Percentiles rank a stretch among this genome's conserved stretches.
These are phyloP conservation scores for Kryptolebias marmoratus DNA, from an alignment of 2,113 vertebrate genomes.

Conservation along the genomic window DNA sequence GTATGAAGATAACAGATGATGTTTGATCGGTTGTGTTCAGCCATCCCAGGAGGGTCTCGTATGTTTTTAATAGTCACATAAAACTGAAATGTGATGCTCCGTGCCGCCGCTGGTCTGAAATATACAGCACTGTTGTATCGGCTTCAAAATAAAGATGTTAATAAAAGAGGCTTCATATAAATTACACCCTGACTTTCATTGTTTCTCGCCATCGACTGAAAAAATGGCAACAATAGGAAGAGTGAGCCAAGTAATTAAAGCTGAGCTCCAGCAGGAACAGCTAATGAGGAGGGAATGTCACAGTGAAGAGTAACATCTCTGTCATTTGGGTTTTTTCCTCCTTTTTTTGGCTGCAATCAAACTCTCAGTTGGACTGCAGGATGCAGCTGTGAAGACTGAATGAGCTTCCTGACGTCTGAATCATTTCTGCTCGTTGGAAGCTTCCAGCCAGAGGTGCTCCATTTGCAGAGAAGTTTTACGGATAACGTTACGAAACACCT, in stretches of 20 bases:
- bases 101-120: conserved; percentile 1
- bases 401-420: conserved; percentile 2
- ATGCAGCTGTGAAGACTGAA: conserved; percentile 18
- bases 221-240: conserved; percentile 16
- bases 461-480: not conserved
- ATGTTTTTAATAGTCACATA: conserved; percentile 25
- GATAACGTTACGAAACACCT: not conserved
- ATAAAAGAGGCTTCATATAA: conserved; percentile 14
- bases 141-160: conserved; percentile 33
- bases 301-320: not conserved
- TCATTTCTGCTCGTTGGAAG: not conserved
- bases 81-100: conserved; percentile 34
- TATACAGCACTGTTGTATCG: not conserved
- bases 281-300: conserved; percentile 18
- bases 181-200: conserved; percentile 19
- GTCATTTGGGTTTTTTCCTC: not conserved
- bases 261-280: not conserved
- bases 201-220: not conserved
- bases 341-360: conserved; percentile 9
- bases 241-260: conserved; percentile 18
- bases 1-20: not conserved
- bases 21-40: not conserved
- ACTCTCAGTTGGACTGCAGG: conserved; percentile 4
- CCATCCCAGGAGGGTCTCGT: conserved; percentile 3
- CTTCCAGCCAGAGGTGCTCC: not conserved